A percentile compares a stretch with the other conserved stretches of the same genome.
Conservation (phyloP, 2,113 vertebrate species). For the Hippocampus abdominalis region DNA sequence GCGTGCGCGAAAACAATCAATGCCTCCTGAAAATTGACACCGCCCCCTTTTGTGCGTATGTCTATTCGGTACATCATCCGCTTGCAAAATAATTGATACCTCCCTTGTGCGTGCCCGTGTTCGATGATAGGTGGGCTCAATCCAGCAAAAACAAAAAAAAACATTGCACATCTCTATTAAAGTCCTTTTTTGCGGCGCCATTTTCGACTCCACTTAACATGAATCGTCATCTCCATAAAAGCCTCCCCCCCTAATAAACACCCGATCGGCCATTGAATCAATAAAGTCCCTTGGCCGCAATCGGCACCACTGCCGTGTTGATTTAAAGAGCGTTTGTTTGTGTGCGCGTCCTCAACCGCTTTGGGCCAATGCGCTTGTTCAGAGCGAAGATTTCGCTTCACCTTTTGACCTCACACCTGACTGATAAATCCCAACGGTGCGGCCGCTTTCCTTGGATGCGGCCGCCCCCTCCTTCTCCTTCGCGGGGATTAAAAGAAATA, state of each 20-base stretch:
- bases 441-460: conserved; percentile 35
- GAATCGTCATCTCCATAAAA: conserved; percentile 9
- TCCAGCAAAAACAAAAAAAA: background rate
- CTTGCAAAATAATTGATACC: too few species aligned
- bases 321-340: conserved; percentile 35
- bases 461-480: conserved; percentile 26
- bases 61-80: too few species aligned
- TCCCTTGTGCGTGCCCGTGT: too few species aligned
- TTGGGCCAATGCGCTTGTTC: conserved; percentile 44
- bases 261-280: background rate
- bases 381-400: conserved; percentile 45
- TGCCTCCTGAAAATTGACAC: too few species aligned
- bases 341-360: conserved; percentile 26
- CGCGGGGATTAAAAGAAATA: conserved; percentile 39
- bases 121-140: too few species aligned
- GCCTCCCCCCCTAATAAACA: background rate
- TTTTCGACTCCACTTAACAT: conserved; percentile 13
- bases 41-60: too few species aligned
- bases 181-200: background rate
- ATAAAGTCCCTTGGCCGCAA: background rate
- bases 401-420: conserved; percentile 36
- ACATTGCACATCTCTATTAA: background rate
- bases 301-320: conserved; percentile 13
- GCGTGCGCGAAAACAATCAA: too few species aligned
- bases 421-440: conserved; percentile 58